Evolutionary conservation across 2,113 vertebrate species (phyloP), one percentile per base, ranked within the genome.

Genomic region (Trichomycterus rosablanca): DNA sequence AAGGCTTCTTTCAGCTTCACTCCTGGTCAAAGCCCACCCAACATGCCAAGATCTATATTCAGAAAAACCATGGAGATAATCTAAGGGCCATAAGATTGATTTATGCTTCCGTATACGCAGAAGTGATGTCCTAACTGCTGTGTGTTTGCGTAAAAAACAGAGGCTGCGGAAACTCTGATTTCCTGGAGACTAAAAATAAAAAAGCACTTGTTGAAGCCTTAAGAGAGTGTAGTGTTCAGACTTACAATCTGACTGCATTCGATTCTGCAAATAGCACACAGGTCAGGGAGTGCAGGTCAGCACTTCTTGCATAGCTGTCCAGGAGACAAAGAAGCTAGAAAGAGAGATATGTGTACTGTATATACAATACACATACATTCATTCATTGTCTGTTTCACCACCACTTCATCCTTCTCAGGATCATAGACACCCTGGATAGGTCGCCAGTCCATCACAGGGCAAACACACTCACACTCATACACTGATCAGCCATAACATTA

Each of bases 101-200:
- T 74, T 79, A 80, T 76, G 63, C 75, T 83, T 84, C 80, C 78
- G 75, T 61, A 67, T 53, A 76, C 73, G 72, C 77, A 77, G 62
- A 42, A 51, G 53, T 60, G 70, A 72, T 62, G 63, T 67, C 75
- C 68, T 57, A 4, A 37, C 73, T 45, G 71, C 80, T 63, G 67
- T 68, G 61, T 70, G 67, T 76, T 77, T 85, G 68, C 69, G 66
- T 79, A 75, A 68, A 82, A 80, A 59, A 54, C 48, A 19, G 12
- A 35, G 65, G 3, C 30, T 35, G 40, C 74, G 85, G 87, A 88
- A 87, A 74, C 75, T 37, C 77, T 56, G 66, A 75, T 77, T 87
- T 87, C 87, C 87, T 87, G 84, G 2, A 15, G 4, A 7, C 78
- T 83, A 81, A 80, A 81, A 78, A 80, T 85, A 85, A 9, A 75